Base-by-base conservation (phyloP, 2,888 invertebrate genomes). In the Sipunculus nudus region DNA sequence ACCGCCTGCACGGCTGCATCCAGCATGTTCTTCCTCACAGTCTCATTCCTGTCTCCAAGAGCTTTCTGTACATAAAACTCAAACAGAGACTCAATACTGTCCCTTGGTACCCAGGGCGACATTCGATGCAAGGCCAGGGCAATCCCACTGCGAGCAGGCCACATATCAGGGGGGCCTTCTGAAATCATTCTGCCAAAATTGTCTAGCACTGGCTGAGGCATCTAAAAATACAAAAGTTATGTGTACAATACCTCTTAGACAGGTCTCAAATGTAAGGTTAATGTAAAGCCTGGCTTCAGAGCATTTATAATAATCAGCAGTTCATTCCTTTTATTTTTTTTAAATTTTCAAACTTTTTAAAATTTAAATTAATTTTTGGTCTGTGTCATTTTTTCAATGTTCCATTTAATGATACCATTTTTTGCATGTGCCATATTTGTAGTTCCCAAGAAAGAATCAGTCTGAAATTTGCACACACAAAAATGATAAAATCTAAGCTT, bases 1-100 rank as follows among this genome's bases (percentile, higher is more conserved):
- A 98, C 93, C 62, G 93, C 89, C 49, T 91, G 91, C 70, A 96
- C 88, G n/a, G 97, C 96, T 16, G 97, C 95, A 67, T 90, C 90
- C 59, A 96, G 87, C 96, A 99, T 97, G 82, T 93, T 90, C 28
- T 90, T 91, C 55, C 95, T 88, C 23, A 95, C 94, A 39, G 87
- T 86, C 70, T 90, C 89, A 79, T 90, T 89, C 25, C 96, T 87
- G 86, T 99, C 99, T 1, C 91, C 91, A 43, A 99, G 87, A 0
- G 92, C 94, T 54, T 89, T 54, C 21, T 63, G 31, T 10, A 71
- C 67, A 35, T 74, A 80, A 71, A 84, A 84, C 43, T 69, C 67
- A 58, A 84, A 82, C 45, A 83, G 63, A 0, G 68, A 86, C 6
- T 89, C 87, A 53, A 95, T 90, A 54, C 88, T 88, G 55, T 88